phyloP scores from a whole-genome alignment of 2,113 vertebrate species.

The Pardalotus punctatus region DNA sequence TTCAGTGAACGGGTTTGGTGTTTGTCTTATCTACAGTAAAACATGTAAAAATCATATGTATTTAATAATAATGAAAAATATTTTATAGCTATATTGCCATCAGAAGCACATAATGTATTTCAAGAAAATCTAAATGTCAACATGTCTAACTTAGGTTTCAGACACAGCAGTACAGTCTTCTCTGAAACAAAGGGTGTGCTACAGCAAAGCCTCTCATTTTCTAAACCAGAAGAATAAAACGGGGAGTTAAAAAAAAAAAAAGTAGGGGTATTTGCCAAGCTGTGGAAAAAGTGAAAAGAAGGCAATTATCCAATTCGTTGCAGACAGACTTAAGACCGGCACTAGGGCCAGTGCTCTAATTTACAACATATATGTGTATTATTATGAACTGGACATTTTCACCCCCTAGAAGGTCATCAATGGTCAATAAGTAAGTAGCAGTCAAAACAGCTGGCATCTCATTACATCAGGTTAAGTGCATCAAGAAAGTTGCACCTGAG shows the following conservation, averaged over 20 bases:
- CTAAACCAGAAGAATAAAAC: background rate
- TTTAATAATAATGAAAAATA: background rate
- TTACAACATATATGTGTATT: background rate
- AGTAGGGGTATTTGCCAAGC: rapidly evolving
- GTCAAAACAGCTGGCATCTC: background rate
- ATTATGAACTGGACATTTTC: background rate
- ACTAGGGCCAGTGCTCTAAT: background rate
- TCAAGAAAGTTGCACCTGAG: background rate
- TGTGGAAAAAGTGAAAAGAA: background rate
- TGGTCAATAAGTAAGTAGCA: background rate
- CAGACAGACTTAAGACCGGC: background rate
- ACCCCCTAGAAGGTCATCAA: background rate
- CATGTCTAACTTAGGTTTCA: background rate
- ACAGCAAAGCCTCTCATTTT: background rate
- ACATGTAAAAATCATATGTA: background rate
- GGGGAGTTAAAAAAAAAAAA: background rate
- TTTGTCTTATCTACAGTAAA: background rate
- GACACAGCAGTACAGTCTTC: background rate
- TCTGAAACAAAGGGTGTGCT: background rate
- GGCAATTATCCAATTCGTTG: background rate
- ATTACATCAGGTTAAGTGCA: background rate
- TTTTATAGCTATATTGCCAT: background rate
- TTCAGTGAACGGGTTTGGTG: background rate
- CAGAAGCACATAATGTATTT: background rate
- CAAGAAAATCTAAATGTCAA: background rate